Base-by-base conservation (phyloP, 2,888 invertebrate genomes). In the Smittia sp. region DNA sequence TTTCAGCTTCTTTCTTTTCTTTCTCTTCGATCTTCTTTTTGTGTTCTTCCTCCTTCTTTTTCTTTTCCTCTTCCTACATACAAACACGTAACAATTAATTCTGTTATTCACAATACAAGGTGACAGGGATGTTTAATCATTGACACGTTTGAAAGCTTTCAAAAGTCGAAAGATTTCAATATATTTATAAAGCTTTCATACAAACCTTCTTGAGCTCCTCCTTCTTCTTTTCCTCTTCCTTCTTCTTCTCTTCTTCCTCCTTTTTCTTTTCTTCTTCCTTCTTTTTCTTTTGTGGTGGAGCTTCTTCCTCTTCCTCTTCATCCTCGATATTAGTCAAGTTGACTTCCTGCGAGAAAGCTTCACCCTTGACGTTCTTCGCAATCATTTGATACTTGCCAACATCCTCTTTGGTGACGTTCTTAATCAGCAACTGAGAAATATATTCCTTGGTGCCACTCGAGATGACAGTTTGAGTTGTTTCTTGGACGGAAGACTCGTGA, bases 331-430 rank as follows among this genome's bases (percentile, higher is more conserved):
- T 94, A 67, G 90, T 89, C 70, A 96, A 89, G 81, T 94, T 92
- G 1, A 96, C 94, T 74, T 89, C 86, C 81, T 94, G 94, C 25
- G 96, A 96, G 13, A 90, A 89, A 13, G 94, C 94, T 82, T 95
- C 94, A 76, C 96, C 96, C 82, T 96, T 95, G 78, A 94, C 94
- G 81, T 96, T 96, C 80, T 91, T 93, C 24, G 95, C 95, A 4
- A 95, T 88, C 77, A 96, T 84, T 83, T 94, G 95, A 82, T 96
- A 96, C 74, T 90, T 86, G 76, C 96, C 96, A 82, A 92, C 94
- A 81, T 96, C 96, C 20, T 84, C 84, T 79, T 89, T 87, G 76
- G 89, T 87, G 27, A 93, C 89, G 79, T 93, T 91, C 76, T 90
- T 89, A 77, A 96, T 95, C 85, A 96, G 95, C 78, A 96, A 85